A percentile compares a stretch with the other conserved stretches of the same genome.
Evolutionary conservation across 2,113 vertebrate species (phyloP).

Genomic region (Crypturellus undulatus): DNA sequence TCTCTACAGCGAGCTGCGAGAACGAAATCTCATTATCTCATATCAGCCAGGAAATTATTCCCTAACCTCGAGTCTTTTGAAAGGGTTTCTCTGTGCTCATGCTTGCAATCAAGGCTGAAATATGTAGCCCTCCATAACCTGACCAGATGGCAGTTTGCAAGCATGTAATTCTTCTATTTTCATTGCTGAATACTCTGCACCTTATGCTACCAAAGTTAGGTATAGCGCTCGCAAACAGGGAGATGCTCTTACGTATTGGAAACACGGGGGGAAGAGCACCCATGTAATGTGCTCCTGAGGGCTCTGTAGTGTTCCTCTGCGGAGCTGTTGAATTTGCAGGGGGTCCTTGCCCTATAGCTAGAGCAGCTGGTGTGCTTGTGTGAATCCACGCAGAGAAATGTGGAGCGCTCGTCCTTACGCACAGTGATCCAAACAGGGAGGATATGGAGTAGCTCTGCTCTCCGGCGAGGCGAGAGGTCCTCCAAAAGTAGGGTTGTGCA

Average conservation of each 20-base stretch:
- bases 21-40: not conserved
- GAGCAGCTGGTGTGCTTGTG: slow-evolving; percentile 68
- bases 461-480: slow-evolving; percentile 70
- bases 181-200: slow-evolving; percentile 63
- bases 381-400: slow-evolving; percentile 71
- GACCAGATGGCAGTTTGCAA: slow-evolving; percentile 71
- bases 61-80: slow-evolving; percentile 2
- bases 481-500: slow-evolving; percentile 56
- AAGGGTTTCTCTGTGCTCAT: slow-evolving; percentile 38
- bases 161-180: slow-evolving; percentile 65
- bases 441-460: slow-evolving; percentile 71
- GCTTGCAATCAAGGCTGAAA: slow-evolving; percentile 70
- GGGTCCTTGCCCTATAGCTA: slow-evolving; percentile 70
- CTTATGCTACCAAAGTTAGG: slow-evolving; percentile 65
- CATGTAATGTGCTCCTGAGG: slow-evolving; percentile 45
- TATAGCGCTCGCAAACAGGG: slow-evolving; percentile 56
- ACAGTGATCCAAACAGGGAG: slow-evolving; percentile 71
- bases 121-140: slow-evolving; percentile 65
- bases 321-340: slow-evolving; percentile 68
- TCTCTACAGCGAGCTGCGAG: not conserved
- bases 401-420: slow-evolving; percentile 67
- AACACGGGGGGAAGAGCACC: not conserved
- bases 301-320: slow-evolving; percentile 61
- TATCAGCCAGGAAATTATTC: slow-evolving; percentile 19
- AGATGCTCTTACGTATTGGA: slow-evolving; percentile 40